Percentiles rank a stretch among this genome's conserved stretches.
Evolutionary conservation across 2,888 invertebrate species (phyloP).

Genomic region (Leistus spinibarbis): DNA sequence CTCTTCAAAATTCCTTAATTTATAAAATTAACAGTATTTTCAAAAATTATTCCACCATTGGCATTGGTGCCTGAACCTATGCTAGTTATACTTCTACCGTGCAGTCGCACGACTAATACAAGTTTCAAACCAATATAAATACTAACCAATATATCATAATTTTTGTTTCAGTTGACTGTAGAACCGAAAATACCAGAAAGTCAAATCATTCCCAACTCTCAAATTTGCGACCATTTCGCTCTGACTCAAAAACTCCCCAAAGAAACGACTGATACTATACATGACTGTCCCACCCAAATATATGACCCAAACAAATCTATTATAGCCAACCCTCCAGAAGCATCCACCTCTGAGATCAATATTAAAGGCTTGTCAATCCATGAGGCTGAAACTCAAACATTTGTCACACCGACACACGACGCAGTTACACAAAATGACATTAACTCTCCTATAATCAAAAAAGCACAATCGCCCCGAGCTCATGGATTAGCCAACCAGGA

Average conservation of each 20-base stretch:
- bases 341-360: not conserved
- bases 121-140: no score
- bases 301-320: not conserved
- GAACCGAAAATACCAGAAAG: not conserved
- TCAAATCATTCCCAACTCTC: not conserved
- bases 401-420: slow-evolving; percentile 41
- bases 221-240: not conserved
- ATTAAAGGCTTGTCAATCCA: not conserved
- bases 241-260: not conserved
- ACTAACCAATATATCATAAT: no score
- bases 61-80: no score
- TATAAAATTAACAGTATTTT: no score
- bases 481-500: no score
- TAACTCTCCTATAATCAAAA: no score
- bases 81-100: no score
- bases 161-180: not conserved
- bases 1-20: no score
- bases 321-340: not conserved
- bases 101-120: no score
- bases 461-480: no score
- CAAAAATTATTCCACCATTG: no score
- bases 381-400: not conserved
- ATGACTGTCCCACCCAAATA: slow-evolving; percentile 30
- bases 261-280: not conserved
- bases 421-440: slow-evolving; percentile 43